Conservation (phyloP, 2,888 invertebrate genomes). For the Caenorhabditis sinica region DNA sequence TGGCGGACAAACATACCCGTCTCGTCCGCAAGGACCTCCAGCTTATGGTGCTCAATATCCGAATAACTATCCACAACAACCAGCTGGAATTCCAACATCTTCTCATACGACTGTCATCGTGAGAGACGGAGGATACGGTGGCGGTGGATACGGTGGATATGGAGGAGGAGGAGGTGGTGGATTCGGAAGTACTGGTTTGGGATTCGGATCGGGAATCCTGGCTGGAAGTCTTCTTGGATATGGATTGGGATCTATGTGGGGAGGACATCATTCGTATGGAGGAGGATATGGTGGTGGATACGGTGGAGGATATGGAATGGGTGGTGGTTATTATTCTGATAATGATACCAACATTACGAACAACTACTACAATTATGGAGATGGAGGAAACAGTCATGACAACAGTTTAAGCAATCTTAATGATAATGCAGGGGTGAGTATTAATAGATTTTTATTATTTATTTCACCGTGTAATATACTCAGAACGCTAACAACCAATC, state of each 20-base stretch:
- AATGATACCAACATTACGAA: slow-evolving; percentile 79
- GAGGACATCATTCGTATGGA: slow-evolving; percentile 66
- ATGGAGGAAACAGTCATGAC: slow-evolving; percentile 44
- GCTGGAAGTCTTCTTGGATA: slow-evolving; percentile 78
- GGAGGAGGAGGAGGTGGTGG: slow-evolving; percentile 65
- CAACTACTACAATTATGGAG: slow-evolving; percentile 75
- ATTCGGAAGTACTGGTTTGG: slow-evolving; percentile 69
- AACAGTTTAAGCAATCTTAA: slow-evolving; percentile 29
- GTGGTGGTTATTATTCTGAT: slow-evolving; percentile 76
- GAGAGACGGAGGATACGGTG: slow-evolving; percentile 53
- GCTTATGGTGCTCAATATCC: slow-evolving; percentile 38
- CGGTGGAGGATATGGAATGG: slow-evolving; percentile 74
- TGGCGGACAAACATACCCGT: slow-evolving; percentile 58
- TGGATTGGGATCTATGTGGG: slow-evolving; percentile 73
- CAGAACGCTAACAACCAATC: slow-evolving; percentile 48
- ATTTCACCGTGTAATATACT: neutral
- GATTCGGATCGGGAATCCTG: slow-evolving; percentile 79
- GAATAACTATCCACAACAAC: slow-evolving; percentile 28
- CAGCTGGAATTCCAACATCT: slow-evolving; percentile 34
- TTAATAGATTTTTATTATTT: neutral
- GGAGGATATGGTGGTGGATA: slow-evolving; percentile 73
- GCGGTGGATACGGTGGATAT: slow-evolving; percentile 68
- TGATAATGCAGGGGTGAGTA: slow-evolving; percentile 41
- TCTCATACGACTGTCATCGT: slow-evolving; percentile 58
- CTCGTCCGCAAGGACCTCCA: slow-evolving; percentile 50